Evolutionary conservation across 2,113 vertebrate genomes (phyloP), one percentile per base, ranked within the genome.

Genomic region (Machaerirhynchus nigripectus): DNA sequence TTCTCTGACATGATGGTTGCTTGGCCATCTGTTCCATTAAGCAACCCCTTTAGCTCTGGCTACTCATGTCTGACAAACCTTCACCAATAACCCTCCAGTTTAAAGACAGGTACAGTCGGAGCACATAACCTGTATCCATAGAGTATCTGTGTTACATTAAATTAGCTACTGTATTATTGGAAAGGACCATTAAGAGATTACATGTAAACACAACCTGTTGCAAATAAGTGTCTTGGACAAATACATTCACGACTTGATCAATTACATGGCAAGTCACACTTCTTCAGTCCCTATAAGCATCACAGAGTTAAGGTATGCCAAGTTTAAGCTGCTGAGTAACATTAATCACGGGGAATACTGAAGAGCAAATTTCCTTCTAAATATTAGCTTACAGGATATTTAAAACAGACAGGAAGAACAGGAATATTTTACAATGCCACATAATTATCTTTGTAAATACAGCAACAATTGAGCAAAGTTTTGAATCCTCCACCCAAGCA

Each of bases 21-120:
- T 91, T 87, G 90, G 96, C 97, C 97, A 97, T 98, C 97, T 98
- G 97, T 96, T 97, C 87, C 84, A 86, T 70, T 53, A 88, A 92
- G 84, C 77, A 97, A 95, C 88, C 52, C 96, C 86, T 90, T 94
- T 74, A 96, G 93, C 91, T 97, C 92, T 71, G 88, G 84, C 93
- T 90, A 91, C 59, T 79, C 21, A 78, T 17, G 71, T 82, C 96
- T 96, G 82, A 97, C 86, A 95, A 93, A 94, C 75, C 90, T 61
- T 87, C 88, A 74, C 79, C 84, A 80, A 63, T 31, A 90, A 84
- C 75, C 61, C 69, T 79, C 60, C 33, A 57, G 33, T 71, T 80
- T 63, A 50, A 67, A 91, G 93, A 65, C 61, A 73, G 63, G 56
- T 6, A n/a, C 13, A 57, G 40, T 24, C 70, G 27, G 53, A 77